Evolutionary conservation across 1,140 invertebrate genomes (phyloP).

Genomic region (Drosophila persimilis): DNA sequence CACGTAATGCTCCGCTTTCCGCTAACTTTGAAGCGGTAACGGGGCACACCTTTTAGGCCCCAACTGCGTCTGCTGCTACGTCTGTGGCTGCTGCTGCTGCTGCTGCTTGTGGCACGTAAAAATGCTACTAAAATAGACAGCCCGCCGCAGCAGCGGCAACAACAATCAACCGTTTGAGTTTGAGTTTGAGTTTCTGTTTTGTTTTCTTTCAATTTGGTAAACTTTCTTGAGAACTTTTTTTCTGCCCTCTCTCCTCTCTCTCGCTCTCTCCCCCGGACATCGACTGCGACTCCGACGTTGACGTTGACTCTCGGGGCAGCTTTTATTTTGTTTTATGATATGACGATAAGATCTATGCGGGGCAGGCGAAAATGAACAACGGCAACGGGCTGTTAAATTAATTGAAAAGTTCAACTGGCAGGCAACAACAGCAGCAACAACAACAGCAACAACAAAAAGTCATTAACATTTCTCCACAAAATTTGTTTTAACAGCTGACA

Average conservation of each 20-base stretch:
- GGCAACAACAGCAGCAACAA: constrained; percentile 39
- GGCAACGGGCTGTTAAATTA: constrained; percentile 66
- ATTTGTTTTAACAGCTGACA: constrained; percentile 77
- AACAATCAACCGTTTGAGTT: constrained; percentile 51
- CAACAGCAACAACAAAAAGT: constrained; percentile 46
- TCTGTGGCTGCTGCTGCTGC: neutral
- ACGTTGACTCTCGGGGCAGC: constrained; percentile 8
- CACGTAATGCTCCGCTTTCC: constrained; percentile 49
- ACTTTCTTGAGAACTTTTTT: constrained; percentile 74
- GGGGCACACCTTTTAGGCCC: constrained; percentile 63
- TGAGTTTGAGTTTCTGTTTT: constrained; percentile 34
- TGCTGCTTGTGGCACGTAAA: constrained; percentile 50
- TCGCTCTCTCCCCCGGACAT: neutral
- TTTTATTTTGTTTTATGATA: constrained; percentile 66
- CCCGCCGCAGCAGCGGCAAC: constrained; percentile 3
- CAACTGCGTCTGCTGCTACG: neutral
- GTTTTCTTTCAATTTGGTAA: constrained; percentile 59
- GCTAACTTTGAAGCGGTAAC: constrained; percentile 16
- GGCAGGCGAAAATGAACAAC: constrained; percentile 51
- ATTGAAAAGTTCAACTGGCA: constrained; percentile 72
- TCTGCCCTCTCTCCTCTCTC: constrained; percentile 4
- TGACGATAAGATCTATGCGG: constrained; percentile 74
- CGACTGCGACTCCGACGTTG: neutral
- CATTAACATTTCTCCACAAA: constrained; percentile 68
- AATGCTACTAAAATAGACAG: constrained; percentile 69